Evolutionary conservation across 2,797 vertebrate species (phyloP).

Genomic region (Selene dorsalis): DNA sequence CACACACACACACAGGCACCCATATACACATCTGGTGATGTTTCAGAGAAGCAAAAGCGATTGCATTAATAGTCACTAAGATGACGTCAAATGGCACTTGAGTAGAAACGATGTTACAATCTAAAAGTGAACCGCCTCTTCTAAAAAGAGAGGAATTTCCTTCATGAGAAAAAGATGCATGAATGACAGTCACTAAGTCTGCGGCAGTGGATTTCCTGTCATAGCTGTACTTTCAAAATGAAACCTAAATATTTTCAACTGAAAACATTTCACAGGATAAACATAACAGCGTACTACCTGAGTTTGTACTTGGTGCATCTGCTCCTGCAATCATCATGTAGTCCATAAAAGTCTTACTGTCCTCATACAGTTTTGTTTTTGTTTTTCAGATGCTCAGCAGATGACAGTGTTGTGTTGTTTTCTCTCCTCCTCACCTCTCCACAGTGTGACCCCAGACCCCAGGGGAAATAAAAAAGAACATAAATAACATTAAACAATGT

Average conservation of each 20-base stretch:
- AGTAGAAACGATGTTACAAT: neutral
- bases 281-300: slow-evolving; percentile 53
- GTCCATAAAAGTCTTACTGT: neutral
- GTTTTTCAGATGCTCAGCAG: neutral
- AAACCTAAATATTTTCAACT: neutral
- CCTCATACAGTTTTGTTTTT: slow-evolving; percentile 9
- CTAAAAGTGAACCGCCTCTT: neutral
- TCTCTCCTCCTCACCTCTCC: slow-evolving; percentile 18
- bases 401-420: neutral
- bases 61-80: slow-evolving; percentile 45
- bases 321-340: slow-evolving; percentile 37
- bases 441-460: slow-evolving; percentile 5
- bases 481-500: slow-evolving; percentile 44
- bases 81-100: slow-evolving; percentile 29
- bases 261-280: neutral
- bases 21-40: slow-evolving; percentile 40
- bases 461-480: slow-evolving; percentile 4
- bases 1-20: slow-evolving; percentile 12
- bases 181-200: neutral
- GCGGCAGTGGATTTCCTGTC: neutral
- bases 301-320: slow-evolving; percentile 21
- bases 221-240: neutral
- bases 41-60: slow-evolving; percentile 46
- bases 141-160: neutral
- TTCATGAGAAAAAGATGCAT: neutral